A percentile compares a stretch with the other conserved stretches of the same genome.
Conservation (phyloP, 2,888 invertebrate species). For the Trachelus troglodyta region DNA sequence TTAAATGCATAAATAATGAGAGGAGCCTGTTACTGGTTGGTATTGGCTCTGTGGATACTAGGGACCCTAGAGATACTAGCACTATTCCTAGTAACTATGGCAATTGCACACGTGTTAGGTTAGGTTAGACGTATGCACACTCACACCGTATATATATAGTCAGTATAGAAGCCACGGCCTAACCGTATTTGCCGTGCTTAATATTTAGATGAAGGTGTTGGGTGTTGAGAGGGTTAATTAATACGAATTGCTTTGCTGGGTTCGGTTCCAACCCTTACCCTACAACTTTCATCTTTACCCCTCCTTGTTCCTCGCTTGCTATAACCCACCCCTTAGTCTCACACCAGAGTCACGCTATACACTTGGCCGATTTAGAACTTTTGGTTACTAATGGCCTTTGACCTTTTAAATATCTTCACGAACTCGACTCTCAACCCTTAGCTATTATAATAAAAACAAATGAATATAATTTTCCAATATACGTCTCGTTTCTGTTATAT, state of each 20-base stretch:
- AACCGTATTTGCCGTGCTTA: constrained; percentile 25
- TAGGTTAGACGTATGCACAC: constrained; percentile 12
- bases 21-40: constrained; percentile 22
- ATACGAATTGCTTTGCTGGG: constrained; percentile 49
- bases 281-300: background rate
- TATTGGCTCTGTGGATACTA: constrained; percentile 27
- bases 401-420: too few species aligned
- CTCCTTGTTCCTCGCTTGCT: background rate
- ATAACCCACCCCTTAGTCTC: background rate
- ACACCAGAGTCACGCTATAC: constrained; percentile 39
- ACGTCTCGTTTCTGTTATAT: background rate
- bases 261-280: constrained; percentile 23
- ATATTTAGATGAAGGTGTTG: constrained; percentile 43
- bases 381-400: too few species aligned
- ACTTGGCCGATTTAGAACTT: background rate
- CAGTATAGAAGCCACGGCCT: constrained; percentile 14
- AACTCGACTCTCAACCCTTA: too few species aligned
- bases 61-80: background rate
- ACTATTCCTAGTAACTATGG: constrained; percentile 1
- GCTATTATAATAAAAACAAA: background rate
- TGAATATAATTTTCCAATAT: background rate
- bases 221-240: constrained; percentile 53
- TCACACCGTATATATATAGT: background rate
- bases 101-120: constrained; percentile 1
- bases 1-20: constrained; percentile 59